Conservation (phyloP, 2,113 vertebrate genomes). For the Xiphias gladius region DNA sequence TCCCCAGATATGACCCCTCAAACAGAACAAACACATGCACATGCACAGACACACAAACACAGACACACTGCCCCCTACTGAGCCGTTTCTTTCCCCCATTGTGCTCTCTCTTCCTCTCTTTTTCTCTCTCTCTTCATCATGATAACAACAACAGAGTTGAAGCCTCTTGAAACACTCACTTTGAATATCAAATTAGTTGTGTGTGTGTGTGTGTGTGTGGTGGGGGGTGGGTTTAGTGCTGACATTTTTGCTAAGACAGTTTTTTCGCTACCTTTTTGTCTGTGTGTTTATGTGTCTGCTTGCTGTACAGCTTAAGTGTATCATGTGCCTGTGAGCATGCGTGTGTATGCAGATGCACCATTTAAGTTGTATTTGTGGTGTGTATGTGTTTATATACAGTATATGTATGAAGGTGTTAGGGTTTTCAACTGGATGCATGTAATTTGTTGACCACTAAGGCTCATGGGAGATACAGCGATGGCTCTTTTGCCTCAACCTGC, state of each 20-base stretch:
- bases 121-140: slow-evolving; percentile 50
- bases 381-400: background rate
- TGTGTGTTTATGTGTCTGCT: background rate
- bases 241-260: slow-evolving; percentile 66
- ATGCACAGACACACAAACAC: slow-evolving; percentile 49
- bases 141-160: slow-evolving; percentile 71
- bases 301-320: background rate
- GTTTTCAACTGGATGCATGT: slow-evolving; percentile 37
- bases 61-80: slow-evolving; percentile 72
- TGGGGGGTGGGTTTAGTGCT: slow-evolving; percentile 48
- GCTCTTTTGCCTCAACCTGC: slow-evolving; percentile 26
- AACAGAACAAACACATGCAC: slow-evolving; percentile 42
- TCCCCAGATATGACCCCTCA: slow-evolving; percentile 78
- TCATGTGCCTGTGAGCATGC: background rate
- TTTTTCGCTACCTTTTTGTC: slow-evolving; percentile 25
- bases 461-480: slow-evolving; percentile 46
- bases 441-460: slow-evolving; percentile 24
- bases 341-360: slow-evolving; percentile 30
- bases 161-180: slow-evolving; percentile 71
- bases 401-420: background rate
- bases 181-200: slow-evolving; percentile 75
- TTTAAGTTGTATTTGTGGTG: slow-evolving; percentile 20
- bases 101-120: slow-evolving; percentile 42
- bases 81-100: slow-evolving; percentile 82
- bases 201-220: slow-evolving; percentile 50